phyloP scores from a whole-genome alignment of 2,888 invertebrate genomes.

The Leuctra nigra region DNA sequence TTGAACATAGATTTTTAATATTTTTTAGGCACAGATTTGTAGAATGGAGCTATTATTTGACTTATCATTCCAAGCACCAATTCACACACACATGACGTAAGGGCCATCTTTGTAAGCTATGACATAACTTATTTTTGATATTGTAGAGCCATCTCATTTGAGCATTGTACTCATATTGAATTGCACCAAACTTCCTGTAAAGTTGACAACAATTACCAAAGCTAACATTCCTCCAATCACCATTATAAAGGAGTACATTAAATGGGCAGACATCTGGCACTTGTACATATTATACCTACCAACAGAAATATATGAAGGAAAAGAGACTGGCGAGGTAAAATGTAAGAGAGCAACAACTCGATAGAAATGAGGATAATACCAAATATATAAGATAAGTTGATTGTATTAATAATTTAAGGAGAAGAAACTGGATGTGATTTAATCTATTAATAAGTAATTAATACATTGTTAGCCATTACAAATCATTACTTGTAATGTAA shows the following conservation, averaged over 20 bases:
- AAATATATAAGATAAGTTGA: conserved; percentile 19
- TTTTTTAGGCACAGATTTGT: too few species aligned
- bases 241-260: conserved; percentile 12
- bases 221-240: conserved; percentile 60
- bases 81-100: too few species aligned
- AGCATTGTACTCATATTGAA: background rate
- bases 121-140: conserved; percentile 7
- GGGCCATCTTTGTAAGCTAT: too few species aligned
- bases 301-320: too few species aligned
- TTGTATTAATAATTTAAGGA: conserved; percentile 15
- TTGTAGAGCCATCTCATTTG: conserved; percentile 4
- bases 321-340: background rate
- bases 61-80: too few species aligned
- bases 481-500: background rate
- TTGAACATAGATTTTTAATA: too few species aligned
- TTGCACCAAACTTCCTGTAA: background rate
- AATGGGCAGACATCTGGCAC: too few species aligned
- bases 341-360: background rate
- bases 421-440: conserved; percentile 15
- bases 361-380: conserved; percentile 6
- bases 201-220: conserved; percentile 49
- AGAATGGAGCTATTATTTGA: too few species aligned
- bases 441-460: conserved; percentile 3
- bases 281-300: too few species aligned
- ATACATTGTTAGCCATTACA: conserved; percentile 6